Percentiles rank a stretch among this genome's conserved stretches.
Conservation (phyloP, 2,113 vertebrate species). For the Halichoerus grypus region DNA sequence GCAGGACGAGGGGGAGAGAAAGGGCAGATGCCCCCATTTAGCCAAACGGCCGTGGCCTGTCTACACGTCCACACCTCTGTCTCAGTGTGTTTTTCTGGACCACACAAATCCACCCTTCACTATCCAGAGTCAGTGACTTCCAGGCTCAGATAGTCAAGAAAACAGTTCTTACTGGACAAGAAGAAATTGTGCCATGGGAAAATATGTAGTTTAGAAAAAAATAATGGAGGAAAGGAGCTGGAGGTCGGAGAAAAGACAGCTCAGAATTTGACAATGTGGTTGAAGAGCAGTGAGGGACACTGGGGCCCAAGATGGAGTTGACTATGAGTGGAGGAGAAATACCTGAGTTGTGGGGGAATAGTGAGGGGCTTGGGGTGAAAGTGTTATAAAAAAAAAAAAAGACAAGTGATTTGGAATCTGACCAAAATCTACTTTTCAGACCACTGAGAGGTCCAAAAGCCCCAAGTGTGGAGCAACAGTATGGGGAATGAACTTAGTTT, state of each 20-base stretch:
- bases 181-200: not conserved
- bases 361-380: not conserved
- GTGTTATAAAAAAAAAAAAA: not conserved
- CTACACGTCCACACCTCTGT: not conserved
- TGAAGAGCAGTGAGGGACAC: not conserved
- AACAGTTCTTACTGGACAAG: not conserved
- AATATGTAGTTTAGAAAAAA: not conserved
- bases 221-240: not conserved
- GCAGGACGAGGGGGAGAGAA: not conserved
- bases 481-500: not conserved
- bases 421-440: not conserved
- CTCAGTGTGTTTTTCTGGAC: not conserved
- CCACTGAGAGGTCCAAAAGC: not conserved
- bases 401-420: not conserved
- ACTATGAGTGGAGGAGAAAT: not conserved
- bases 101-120: not conserved
- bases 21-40: too few species aligned
- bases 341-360: fast-evolving
- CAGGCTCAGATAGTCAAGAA: not conserved
- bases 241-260: too few species aligned
- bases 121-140: not conserved
- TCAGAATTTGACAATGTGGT: not conserved
- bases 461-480: not conserved
- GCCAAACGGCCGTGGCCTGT: fast-evolving
- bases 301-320: not conserved